Evolutionary conservation across 35 echinoderm and acorn worm species (phyloP), one percentile per base, ranked within the genome.

Genomic region (Anneissia japonica): DNA sequence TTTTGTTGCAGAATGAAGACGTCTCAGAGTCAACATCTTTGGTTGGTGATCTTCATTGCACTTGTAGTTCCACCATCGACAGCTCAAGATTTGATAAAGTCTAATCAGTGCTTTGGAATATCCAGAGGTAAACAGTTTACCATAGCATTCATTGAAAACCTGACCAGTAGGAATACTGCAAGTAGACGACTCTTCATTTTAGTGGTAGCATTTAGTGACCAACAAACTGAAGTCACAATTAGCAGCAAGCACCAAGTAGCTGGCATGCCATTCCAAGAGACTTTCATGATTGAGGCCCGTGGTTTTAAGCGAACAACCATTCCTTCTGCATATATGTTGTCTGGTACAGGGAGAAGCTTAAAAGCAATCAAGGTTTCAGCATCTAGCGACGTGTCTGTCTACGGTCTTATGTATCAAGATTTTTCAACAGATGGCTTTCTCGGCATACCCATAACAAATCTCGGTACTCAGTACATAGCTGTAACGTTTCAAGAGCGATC

Each of bases 371-470:
- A 81, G 39, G 36, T 92, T 16, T 19, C 81, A n/a, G 85, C 91
- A 31, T 32, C 87, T 23, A 88, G 36, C 72, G 91, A 92, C 17
- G 85, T 92, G 29, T 92, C 91, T 31, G 81, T 79, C 23, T 92
- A 92, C 73, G 91, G 85, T 36, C 31, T 88, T 0, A 77, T 74
- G 31, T 84, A 84, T 36, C 38, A 33, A 7, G 19, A 35, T 35
- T 92, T 34, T 46, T 80, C 91, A 36, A 88, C 91, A 7, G 91
- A 92, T 88, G 86, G 80, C 17, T 92, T 92, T 38, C 84, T 92
- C 38, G 85, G 76, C 7, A 92, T 92, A 34, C 91, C 91, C 0
- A 79, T 75, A 55, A 82, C 78, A 39, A 84, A 85, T 40, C 85
- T 92, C 40, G 91, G 91, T 10, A 31, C 85, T 45, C 43, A 77